phyloP scores from a whole-genome alignment of 2,113 vertebrate genomes.

The Hippoglossus stenolepis region DNA sequence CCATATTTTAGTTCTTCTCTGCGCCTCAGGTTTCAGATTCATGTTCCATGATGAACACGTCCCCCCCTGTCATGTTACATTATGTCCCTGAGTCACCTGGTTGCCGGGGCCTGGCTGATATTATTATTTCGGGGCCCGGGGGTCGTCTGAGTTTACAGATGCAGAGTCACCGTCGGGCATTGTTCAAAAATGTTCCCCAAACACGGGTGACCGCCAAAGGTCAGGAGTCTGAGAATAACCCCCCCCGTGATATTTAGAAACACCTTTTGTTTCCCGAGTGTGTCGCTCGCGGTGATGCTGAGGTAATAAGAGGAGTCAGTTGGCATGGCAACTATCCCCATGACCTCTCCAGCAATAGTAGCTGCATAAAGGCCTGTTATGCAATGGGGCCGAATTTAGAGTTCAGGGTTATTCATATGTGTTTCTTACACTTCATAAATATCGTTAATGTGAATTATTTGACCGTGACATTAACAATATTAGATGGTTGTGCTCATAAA shows the following conservation, averaged over 20 bases:
- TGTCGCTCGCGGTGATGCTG: conserved; percentile 44
- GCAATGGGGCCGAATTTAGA: conserved; percentile 39
- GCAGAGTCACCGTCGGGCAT: conserved; percentile 48
- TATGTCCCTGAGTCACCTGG: background rate
- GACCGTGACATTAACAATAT: background rate
- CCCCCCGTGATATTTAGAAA: conserved; percentile 70
- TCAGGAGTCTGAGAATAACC: conserved; percentile 72
- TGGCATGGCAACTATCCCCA: conserved; percentile 53
- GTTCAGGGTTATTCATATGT: conserved; percentile 6
- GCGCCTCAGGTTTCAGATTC: too few species aligned
- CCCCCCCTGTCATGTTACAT: background rate
- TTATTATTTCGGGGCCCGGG: conserved; percentile 4
- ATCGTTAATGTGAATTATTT: background rate
- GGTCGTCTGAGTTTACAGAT: conserved; percentile 24
- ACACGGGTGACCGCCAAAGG: conserved; percentile 68
- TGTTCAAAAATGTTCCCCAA: conserved; percentile 75
- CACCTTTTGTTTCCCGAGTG: conserved; percentile 57
- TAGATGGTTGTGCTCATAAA: too few species aligned
- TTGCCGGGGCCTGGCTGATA: conserved; percentile 16
- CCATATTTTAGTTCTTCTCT: too few species aligned
- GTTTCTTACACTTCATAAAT: background rate
- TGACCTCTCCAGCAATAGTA: conserved; percentile 58
- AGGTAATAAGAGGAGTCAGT: conserved; percentile 59
- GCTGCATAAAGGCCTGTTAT: conserved; percentile 41
- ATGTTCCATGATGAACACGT: too few species aligned